These are phyloP conservation scores for Shargacucullia verbasci DNA, from an alignment of 2,888 invertebrate species.

Conservation along the genomic window DNA sequence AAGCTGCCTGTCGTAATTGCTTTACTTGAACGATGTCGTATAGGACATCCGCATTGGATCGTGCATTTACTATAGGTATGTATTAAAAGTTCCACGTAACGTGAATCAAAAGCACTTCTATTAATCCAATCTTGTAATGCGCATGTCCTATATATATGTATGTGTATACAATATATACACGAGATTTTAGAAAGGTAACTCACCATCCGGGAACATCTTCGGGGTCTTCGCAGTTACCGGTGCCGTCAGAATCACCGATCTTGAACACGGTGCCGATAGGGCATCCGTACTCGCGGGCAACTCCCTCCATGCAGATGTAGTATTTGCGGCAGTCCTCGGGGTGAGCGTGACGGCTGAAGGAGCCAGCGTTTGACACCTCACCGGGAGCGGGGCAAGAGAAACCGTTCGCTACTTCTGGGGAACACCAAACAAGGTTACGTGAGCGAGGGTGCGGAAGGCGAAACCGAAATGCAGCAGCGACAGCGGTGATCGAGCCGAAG, in stretches of 20 bases:
- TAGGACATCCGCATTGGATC: constrained; percentile 65
- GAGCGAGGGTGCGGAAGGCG: constrained; percentile 72
- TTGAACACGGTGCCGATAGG: constrained; percentile 98
- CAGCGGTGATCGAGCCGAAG: constrained; percentile 58
- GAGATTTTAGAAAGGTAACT: constrained; percentile 77
- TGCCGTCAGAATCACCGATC: constrained; percentile 96
- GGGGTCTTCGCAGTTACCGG: constrained; percentile 98
- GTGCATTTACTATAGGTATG: constrained; percentile 23
- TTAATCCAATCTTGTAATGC: constrained; percentile 44
- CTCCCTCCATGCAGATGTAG: constrained; percentile 97
- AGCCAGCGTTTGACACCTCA: constrained; percentile 94
- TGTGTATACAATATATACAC: constrained; percentile 52
- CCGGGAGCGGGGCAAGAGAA: constrained; percentile 95
- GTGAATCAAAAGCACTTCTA: constrained; percentile 22
- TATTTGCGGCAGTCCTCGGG: constrained; percentile 98
- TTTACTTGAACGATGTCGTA: constrained; percentile 73
- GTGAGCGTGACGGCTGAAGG: constrained; percentile 98
- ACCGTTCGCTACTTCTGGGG: constrained; percentile 96
- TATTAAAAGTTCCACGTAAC: constrained; percentile 18
- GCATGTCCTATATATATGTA: constrained; percentile 50
- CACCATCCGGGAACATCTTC: constrained; percentile 99
- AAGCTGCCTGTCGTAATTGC: constrained; percentile 72
- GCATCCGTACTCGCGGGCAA: constrained; percentile 97
- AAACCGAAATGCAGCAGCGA: constrained; percentile 69
- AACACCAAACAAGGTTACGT: constrained; percentile 76